Percentiles rank a stretch among this genome's conserved stretches.
phyloP scores from a whole-genome alignment of 2,888 invertebrate genomes.

The Rhagonycha lutea region DNA sequence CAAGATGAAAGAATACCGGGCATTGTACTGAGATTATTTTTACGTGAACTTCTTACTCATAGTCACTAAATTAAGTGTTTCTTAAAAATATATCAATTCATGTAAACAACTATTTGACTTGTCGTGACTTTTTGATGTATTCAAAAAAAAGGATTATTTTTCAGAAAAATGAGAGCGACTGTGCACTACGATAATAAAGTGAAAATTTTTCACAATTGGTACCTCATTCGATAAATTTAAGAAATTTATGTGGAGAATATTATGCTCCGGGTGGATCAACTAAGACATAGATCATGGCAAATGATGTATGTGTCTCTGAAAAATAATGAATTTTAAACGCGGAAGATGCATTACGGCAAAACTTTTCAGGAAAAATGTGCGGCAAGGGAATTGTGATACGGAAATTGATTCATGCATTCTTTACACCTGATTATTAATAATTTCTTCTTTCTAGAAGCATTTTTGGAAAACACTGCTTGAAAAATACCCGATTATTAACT shows the following conservation, averaged over 20 bases:
- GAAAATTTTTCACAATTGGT: neutral
- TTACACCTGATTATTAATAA: conserved; percentile 27
- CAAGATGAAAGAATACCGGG: conserved; percentile 35
- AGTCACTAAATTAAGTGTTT: conserved; percentile 34
- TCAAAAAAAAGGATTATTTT: neutral
- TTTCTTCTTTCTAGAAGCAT: conserved; percentile 8
- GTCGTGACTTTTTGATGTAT: conserved; percentile 9
- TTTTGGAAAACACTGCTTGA: neutral
- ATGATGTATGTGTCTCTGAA: conserved; percentile 35
- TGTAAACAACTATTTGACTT: conserved; percentile 12
- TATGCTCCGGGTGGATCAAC: conserved; percentile 27
- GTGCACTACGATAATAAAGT: neutral
- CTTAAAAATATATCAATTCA: conserved; percentile 32
- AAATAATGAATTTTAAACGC: conserved; percentile 36
- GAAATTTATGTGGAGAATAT: conserved; percentile 28
- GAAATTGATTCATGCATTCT: conserved; percentile 29
- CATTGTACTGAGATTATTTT: conserved; percentile 32
- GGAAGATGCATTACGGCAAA: conserved; percentile 23
- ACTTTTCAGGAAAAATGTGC: conserved; percentile 21
- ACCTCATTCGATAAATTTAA: conserved; percentile 28
- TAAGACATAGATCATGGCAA: conserved; percentile 31
- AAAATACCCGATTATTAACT: neutral
- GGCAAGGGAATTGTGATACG: conserved; percentile 24
- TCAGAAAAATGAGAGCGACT: neutral
- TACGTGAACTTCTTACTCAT: conserved; percentile 36